These are phyloP conservation scores for Mamestra brassicae DNA, from an alignment of 2,888 invertebrate species.

Conservation along the genomic window DNA sequence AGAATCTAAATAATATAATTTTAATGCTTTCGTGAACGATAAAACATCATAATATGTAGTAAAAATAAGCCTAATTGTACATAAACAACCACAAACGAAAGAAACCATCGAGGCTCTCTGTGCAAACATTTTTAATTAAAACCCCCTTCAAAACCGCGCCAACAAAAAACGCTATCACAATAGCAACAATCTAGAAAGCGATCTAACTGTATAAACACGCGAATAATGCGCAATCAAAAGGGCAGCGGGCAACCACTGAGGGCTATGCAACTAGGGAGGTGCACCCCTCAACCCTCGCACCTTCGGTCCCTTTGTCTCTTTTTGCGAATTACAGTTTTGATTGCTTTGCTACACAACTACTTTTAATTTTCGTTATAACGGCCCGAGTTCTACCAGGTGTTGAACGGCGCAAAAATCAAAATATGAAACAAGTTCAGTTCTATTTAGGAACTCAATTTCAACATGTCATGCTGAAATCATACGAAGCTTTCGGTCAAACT, in stretches of 20 bases:
- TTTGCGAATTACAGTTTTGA: constrained; percentile 84
- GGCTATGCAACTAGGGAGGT: constrained; percentile 77
- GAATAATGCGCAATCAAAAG: constrained; percentile 90
- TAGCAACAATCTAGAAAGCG: constrained; percentile 90
- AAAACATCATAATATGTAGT: constrained; percentile 7
- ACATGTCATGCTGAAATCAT: constrained; percentile 71
- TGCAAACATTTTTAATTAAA: constrained; percentile 89
- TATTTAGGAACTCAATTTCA: constrained; percentile 47
- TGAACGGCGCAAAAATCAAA: constrained; percentile 39
- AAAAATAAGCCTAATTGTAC: constrained; percentile 39
- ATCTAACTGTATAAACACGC: constrained; percentile 90
- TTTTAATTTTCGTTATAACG: constrained; percentile 53
- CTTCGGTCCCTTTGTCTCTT: constrained; percentile 64
- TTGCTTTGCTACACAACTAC: constrained; percentile 78
- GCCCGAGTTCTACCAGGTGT: constrained; percentile 38
- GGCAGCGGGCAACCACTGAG: constrained; percentile 85
- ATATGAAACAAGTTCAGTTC: constrained; percentile 38
- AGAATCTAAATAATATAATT: constrained; percentile 21
- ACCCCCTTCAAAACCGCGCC: constrained; percentile 84
- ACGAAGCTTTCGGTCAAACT: constrained; percentile 83
- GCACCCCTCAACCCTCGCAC: constrained; percentile 59
- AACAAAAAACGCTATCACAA: constrained; percentile 88
- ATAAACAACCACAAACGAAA: constrained; percentile 68
- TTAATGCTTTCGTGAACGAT: constrained; percentile 23
- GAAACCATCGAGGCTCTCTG: constrained; percentile 76